Conservation (phyloP, 2,113 vertebrate species). For the Sialia sialis region DNA sequence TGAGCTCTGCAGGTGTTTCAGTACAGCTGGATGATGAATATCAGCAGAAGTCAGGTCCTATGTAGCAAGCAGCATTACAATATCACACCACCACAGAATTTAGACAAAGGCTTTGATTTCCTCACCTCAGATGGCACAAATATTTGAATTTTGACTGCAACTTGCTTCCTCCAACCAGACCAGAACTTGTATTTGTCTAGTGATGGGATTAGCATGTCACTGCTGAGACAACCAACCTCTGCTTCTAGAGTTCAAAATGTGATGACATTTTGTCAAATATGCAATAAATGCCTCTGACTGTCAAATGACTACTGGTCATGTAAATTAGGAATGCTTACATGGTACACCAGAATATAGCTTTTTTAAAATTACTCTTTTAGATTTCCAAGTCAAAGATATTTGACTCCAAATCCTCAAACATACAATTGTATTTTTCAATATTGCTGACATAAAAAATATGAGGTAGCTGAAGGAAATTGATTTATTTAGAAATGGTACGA, state of each 20-base stretch:
- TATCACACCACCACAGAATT: neutral
- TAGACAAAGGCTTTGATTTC: neutral
- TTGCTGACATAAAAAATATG: neutral
- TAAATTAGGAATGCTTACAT: neutral
- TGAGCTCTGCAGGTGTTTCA: neutral
- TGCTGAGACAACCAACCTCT: neutral
- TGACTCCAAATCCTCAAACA: neutral
- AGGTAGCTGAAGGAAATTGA: neutral
- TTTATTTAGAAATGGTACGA: neutral
- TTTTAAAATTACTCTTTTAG: neutral
- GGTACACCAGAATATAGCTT: fast-evolving
- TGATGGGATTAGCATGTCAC: neutral
- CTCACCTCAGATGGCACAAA: neutral
- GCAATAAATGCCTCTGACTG: neutral
- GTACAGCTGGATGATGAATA: neutral
- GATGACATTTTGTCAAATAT: neutral
- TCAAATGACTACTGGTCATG: neutral
- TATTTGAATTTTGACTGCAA: neutral
- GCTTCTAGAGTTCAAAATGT: neutral
- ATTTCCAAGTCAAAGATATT: neutral
- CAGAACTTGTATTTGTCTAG: neutral
- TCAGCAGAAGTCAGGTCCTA: neutral
- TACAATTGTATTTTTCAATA: neutral
- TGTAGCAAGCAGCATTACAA: neutral
- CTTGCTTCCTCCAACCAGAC: neutral